These are phyloP conservation scores for Scatophagus argus DNA, from an alignment of 2,113 vertebrate genomes.

Conservation along the genomic window DNA sequence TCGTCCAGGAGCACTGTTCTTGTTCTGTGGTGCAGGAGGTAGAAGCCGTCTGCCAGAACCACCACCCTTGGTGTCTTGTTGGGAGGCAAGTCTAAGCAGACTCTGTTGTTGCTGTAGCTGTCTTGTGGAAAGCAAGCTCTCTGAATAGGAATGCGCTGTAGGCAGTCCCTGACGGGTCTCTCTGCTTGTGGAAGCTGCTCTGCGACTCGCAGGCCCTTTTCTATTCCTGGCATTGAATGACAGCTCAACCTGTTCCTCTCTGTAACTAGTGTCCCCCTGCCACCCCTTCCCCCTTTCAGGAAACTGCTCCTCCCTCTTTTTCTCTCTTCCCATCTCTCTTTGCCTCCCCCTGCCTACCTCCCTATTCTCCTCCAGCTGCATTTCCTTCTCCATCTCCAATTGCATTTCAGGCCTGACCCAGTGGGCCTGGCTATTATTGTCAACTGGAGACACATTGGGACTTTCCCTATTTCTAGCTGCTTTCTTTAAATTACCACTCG, in stretches of 20 bases:
- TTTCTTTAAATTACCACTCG: conserved; percentile 64
- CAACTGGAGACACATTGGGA: conserved; percentile 61
- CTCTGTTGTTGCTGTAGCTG: conserved; percentile 83
- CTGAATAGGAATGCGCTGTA: conserved; percentile 80
- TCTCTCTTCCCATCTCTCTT: conserved; percentile 66
- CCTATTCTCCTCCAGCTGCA: conserved; percentile 64
- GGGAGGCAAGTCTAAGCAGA: conserved; percentile 68
- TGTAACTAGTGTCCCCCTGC: conserved; percentile 79
- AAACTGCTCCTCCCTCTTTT: conserved; percentile 74
- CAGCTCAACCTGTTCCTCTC: conserved; percentile 91
- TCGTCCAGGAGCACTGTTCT: conserved; percentile 56
- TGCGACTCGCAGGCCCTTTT: conserved; percentile 81
- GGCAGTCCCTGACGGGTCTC: conserved; percentile 80
- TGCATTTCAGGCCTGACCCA: conserved; percentile 68
- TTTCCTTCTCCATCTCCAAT: conserved; percentile 72
- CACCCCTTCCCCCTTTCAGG: conserved; percentile 77
- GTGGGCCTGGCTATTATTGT: conserved; percentile 73
- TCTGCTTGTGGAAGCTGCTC: conserved; percentile 82
- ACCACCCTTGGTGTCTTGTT: conserved; percentile 75
- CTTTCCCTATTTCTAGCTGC: conserved; percentile 75
- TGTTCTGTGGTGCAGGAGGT: conserved; percentile 62
- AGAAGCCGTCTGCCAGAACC: conserved; percentile 67
- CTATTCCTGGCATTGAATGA: conserved; percentile 91
- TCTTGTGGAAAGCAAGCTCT: conserved; percentile 77
- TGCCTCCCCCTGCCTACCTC: conserved; percentile 48